phyloP scores from a whole-genome alignment of 2,797 vertebrate species.

The Morus bassanus region DNA sequence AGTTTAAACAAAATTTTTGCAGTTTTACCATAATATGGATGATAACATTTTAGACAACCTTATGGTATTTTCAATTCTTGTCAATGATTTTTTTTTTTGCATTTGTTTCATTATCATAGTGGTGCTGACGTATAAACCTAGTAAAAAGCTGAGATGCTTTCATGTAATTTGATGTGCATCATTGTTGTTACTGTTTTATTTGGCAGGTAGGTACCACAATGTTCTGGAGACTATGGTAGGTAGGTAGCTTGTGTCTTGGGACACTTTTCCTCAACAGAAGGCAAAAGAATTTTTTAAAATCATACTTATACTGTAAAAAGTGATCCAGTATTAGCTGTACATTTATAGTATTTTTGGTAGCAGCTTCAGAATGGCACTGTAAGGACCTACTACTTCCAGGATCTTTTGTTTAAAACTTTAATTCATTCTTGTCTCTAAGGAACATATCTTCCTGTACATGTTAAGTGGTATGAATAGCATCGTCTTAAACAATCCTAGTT shows the following conservation, averaged over 20 bases:
- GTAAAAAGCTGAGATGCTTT: background rate
- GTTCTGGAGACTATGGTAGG: background rate
- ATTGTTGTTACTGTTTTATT: background rate
- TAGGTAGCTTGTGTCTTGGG: background rate
- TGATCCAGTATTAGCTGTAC: background rate
- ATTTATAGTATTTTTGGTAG: background rate
- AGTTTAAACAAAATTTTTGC: background rate
- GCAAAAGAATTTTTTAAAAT: background rate
- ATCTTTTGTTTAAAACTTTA: background rate
- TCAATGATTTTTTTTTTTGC: background rate
- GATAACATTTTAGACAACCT: background rate
- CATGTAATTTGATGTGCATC: background rate
- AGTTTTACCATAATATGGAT: background rate
- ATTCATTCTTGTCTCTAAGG: background rate
- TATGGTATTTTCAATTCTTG: background rate
- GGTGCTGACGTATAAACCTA: background rate
- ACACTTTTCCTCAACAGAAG: background rate
- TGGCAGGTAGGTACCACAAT: background rate
- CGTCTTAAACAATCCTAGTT: background rate
- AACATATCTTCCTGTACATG: background rate
- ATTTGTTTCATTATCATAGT: background rate
- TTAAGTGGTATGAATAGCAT: background rate
- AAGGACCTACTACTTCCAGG: background rate
- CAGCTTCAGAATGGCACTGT: background rate
- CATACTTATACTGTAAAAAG: background rate